Evolutionary conservation across 1,140 invertebrate genomes (phyloP).

Genomic region (Theocolax elegans): DNA sequence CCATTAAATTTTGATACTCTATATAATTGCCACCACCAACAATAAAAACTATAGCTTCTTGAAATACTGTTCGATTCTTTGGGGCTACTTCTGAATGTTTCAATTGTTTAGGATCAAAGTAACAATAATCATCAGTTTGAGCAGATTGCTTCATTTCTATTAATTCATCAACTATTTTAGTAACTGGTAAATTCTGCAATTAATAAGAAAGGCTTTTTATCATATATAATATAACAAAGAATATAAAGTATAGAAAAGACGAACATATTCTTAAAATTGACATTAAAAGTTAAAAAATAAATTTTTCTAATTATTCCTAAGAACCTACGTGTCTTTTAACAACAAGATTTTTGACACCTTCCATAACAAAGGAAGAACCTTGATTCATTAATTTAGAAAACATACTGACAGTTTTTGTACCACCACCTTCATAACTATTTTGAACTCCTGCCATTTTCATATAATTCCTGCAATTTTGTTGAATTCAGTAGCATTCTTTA

Average conservation of each 20-base stretch:
- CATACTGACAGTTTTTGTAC: constrained; percentile 97
- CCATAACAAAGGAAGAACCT: constrained; percentile 98
- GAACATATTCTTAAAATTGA: too few relatives aligned
- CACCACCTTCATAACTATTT: constrained; percentile 89
- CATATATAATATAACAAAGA: too few relatives aligned
- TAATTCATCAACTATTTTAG: constrained; percentile 90
- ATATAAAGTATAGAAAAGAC: too few relatives aligned
- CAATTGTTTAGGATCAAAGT: constrained; percentile 92
- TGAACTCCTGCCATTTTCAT: constrained; percentile 80
- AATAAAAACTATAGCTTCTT: constrained; percentile 95
- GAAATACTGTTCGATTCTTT: constrained; percentile 77
- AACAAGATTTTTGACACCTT: constrained; percentile 99
- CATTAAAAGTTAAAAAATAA: too few relatives aligned
- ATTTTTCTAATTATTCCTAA: too few relatives aligned
- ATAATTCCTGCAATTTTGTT: constrained; percentile 72
- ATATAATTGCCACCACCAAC: constrained; percentile 99
- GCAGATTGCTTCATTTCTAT: constrained; percentile 86
- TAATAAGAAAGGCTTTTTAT: constrained; percentile 33
- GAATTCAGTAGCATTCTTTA: constrained; percentile 22
- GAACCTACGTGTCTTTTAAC: constrained; percentile 96
- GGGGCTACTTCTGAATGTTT: constrained; percentile 77
- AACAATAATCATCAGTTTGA: constrained; percentile 88
- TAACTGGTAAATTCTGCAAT: constrained; percentile 85
- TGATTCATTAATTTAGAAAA: constrained; percentile 97
- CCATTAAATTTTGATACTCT: constrained; percentile 98